Percentiles rank a stretch among this genome's conserved stretches.
phyloP scores from a whole-genome alignment of 1,140 invertebrate species.

The Luehdorfia chinensis region DNA sequence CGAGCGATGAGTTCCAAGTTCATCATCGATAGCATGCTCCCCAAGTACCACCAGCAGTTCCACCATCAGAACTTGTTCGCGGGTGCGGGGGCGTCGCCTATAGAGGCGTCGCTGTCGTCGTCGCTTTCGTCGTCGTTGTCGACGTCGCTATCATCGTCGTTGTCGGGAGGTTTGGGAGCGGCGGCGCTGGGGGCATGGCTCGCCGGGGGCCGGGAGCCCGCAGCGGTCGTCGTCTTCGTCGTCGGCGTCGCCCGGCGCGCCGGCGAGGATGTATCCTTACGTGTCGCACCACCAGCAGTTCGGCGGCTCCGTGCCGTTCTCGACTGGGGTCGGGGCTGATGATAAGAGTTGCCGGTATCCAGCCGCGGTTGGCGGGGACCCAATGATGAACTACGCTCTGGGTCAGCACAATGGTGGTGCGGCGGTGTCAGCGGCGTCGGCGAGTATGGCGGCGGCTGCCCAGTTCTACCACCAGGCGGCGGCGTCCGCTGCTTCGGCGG shows the following conservation, averaged over 20 bases:
- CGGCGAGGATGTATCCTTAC: conserved; percentile 84
- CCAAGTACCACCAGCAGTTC: conserved; percentile 88
- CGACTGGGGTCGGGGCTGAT: conserved; percentile 77
- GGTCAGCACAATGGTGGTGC: conserved; percentile 87
- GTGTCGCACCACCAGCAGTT: conserved; percentile 79
- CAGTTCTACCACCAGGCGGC: conserved; percentile 93
- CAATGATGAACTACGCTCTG: conserved; percentile 88
- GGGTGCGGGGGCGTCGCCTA: conserved; percentile 74
- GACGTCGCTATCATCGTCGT: conserved; percentile 79
- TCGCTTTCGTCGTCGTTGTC: conserved; percentile 81
- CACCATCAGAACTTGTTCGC: conserved; percentile 75
- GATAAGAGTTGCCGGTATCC: conserved; percentile 89
- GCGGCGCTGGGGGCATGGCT: conserved; percentile 67
- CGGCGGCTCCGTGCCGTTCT: conserved; percentile 75
- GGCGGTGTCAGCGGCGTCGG: conserved; percentile 83
- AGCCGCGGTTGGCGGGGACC: conserved; percentile 82
- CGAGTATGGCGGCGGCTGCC: conserved; percentile 87
- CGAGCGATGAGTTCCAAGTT: conserved; percentile 96
- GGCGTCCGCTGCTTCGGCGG: conserved; percentile 77
- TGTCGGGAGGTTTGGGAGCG: conserved; percentile 79
- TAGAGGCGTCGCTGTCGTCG: conserved; percentile 79
- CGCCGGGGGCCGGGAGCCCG: conserved; percentile 77
- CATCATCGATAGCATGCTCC: conserved; percentile 97
- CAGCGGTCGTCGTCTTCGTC: conserved; percentile 67
- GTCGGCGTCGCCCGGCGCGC: conserved; percentile 72